These are phyloP conservation scores for Leptopilina myrica DNA, from an alignment of 2,888 invertebrate genomes.

Conservation along the genomic window DNA sequence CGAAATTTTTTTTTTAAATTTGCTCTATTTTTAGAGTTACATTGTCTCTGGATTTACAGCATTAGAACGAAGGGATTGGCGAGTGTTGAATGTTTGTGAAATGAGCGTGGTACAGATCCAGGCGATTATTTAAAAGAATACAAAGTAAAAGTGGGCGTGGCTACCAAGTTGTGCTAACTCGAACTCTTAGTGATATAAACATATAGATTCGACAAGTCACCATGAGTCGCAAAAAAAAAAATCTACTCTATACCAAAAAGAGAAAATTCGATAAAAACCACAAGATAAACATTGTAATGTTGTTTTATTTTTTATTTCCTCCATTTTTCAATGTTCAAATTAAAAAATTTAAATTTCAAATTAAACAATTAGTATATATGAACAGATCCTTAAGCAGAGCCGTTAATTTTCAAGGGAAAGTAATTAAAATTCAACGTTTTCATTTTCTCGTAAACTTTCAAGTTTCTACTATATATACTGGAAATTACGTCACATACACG, in stretches of 20 bases:
- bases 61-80: constrained; percentile 50
- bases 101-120: constrained; percentile 63
- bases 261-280: too few species aligned
- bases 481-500: constrained; percentile 61
- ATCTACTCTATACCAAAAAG: too few species aligned
- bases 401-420: too few species aligned
- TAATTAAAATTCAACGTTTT: constrained; percentile 10
- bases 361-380: too few species aligned
- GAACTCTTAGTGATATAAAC: constrained; percentile 43
- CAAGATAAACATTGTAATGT: too few species aligned
- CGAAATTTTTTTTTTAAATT: too few species aligned
- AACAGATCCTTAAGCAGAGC: too few species aligned
- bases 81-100: constrained; percentile 63
- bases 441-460: constrained; percentile 54
- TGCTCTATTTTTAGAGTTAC: background rate
- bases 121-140: constrained; percentile 68
- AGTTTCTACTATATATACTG: constrained; percentile 65
- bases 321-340: too few species aligned
- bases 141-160: constrained; percentile 71
- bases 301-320: too few species aligned
- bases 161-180: constrained; percentile 48
- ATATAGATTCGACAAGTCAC: constrained; percentile 22
- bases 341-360: too few species aligned
- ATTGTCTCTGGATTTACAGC: constrained; percentile 41
- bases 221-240: constrained; percentile 7